Percentiles rank a stretch among this genome's conserved stretches.
Evolutionary conservation across 2,797 vertebrate species (phyloP).

Genomic region (Neomorphus geoffroyi): DNA sequence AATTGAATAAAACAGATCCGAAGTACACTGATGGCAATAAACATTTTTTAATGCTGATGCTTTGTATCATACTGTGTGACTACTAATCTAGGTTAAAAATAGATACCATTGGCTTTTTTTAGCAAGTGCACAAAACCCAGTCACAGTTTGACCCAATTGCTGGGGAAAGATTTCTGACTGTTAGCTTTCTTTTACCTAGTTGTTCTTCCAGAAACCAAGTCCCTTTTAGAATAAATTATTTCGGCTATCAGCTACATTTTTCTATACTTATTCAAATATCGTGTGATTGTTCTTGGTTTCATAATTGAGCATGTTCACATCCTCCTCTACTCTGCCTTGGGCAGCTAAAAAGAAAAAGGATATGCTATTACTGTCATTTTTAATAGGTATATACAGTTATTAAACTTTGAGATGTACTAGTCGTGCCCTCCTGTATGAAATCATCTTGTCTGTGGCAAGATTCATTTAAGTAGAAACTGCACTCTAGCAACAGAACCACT

Average conservation of each 20-base stretch:
- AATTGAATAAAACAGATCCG: not conserved
- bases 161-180: slow-evolving; percentile 47
- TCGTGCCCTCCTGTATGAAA: slow-evolving; percentile 9
- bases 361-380: not conserved
- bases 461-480: not conserved
- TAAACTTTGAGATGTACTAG: slow-evolving; percentile 28
- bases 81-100: slow-evolving; percentile 60
- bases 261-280: not conserved
- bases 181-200: slow-evolving; percentile 48
- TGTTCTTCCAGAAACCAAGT: slow-evolving; percentile 44
- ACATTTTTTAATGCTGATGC: slow-evolving; percentile 17
- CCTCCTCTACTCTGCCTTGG: slow-evolving; percentile 21
- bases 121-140: slow-evolving; percentile 6
- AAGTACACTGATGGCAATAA: not conserved
- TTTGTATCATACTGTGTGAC: slow-evolving; percentile 15
- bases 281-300: not conserved
- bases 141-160: slow-evolving; percentile 46
- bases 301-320: slow-evolving; percentile 31
- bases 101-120: slow-evolving; percentile 15
- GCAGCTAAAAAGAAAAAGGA: not conserved
- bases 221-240: slow-evolving; percentile 14
- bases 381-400: slow-evolving; percentile 15
- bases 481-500: not conserved
- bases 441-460: slow-evolving; percentile 17
- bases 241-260: not conserved